Evolutionary conservation across 2,888 invertebrate genomes (phyloP).

Genomic region (Rugalucina vietnamica): DNA sequence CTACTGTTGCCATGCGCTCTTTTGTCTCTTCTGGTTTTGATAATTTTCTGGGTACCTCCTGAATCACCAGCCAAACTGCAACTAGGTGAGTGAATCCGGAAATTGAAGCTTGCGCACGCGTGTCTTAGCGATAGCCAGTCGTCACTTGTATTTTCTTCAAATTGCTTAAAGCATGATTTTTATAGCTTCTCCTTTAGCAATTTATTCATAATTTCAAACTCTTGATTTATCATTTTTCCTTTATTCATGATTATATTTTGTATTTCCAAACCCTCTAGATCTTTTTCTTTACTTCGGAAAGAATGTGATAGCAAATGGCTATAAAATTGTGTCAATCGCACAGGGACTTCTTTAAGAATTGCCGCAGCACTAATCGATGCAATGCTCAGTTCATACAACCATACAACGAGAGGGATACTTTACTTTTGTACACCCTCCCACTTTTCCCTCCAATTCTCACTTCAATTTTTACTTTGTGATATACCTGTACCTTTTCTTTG

Average conservation of each 20-base stretch:
- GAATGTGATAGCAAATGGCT: too few species aligned
- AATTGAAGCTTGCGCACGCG: background rate
- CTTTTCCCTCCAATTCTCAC: too few species aligned
- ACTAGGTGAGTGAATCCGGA: constrained; percentile 78
- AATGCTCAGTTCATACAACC: too few species aligned
- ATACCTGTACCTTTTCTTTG: too few species aligned
- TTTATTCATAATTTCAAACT: background rate
- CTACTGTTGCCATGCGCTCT: constrained; percentile 83
- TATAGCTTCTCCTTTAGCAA: background rate
- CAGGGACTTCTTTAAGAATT: constrained; percentile 14
- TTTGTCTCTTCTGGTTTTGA: constrained; percentile 82
- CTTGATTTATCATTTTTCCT: background rate
- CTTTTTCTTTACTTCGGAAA: too few species aligned
- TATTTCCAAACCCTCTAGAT: background rate
- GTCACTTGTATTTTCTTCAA: background rate
- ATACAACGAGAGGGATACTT: too few species aligned
- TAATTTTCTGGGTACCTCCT: constrained; percentile 84
- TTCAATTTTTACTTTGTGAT: too few species aligned
- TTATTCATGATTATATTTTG: background rate
- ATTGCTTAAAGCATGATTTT: background rate
- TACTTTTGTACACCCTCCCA: too few species aligned
- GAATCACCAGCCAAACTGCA: constrained; percentile 84
- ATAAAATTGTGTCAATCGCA: background rate
- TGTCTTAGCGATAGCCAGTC: background rate
- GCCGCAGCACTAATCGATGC: too few species aligned